Base-by-base conservation (phyloP, 2,113 vertebrate species). In the Pygoscelis adeliae region DNA sequence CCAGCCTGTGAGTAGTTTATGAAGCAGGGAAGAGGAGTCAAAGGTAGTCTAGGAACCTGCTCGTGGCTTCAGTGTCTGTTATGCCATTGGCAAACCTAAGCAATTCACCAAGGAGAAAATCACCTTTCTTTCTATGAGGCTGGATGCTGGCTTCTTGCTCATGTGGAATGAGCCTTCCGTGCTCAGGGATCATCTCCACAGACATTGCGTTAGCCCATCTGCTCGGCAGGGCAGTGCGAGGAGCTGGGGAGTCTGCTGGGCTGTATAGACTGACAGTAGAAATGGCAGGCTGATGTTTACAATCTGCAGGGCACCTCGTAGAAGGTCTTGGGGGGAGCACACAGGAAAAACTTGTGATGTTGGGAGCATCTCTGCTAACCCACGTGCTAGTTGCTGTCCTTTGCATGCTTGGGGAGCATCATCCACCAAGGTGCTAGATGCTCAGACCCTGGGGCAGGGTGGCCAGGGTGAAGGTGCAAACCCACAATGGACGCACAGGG, bases 401-500 rank as follows among this genome's bases (percentile, higher is more conserved):
- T 10, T 8, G 13, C n/a, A 3, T 4, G 3, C 5, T 5, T 6
- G 15, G 42, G 9, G 59, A 56, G 22, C 62, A 16, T 18, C 19
- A 2, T 34, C 62, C 36, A 4, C 44, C 3, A 2, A 25, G 19
- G n/a, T 16, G 36, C 72, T 77, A 47, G 70, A 49, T 8, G 44
- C 32, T 69, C 16, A 7, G 38, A 12, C 15, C 5, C 23, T 9
- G 2, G 50, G n/a, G 20, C 36, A 25, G 44, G 36, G 11, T 6
- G 22, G 53, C 32, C 46, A 26, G 11, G 12, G 11, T 2, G 10
- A 66, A 23, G 32, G 8, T 14, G 38, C 46, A 44, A 36, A 61
- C 17, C 32, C 36, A 9, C 2, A 1, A 2, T 1, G 1, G 36
- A 18, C 5, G 10, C 1, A 0, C 23, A 11, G 34, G 46, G 53